Conservation (phyloP, 2,888 invertebrate genomes). For the Caenorhabditis sinica region DNA sequence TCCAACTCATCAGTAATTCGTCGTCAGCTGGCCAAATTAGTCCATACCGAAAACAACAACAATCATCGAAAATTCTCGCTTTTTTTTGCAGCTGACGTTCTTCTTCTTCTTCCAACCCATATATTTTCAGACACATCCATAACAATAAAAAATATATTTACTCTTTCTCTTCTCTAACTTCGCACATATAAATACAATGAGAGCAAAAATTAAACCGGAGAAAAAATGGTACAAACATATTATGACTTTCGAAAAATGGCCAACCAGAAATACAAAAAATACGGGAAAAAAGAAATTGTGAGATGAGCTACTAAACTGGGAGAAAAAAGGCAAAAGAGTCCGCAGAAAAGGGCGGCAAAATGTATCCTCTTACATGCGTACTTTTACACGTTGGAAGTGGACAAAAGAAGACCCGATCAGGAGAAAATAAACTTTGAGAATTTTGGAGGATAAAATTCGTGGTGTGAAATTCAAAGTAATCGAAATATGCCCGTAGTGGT, state of each 20-base stretch:
- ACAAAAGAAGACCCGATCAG: constrained; percentile 51
- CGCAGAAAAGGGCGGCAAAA: constrained; percentile 56
- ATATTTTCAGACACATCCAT: constrained; percentile 42
- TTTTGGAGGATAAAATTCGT: constrained; percentile 1
- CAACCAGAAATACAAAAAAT: constrained; percentile 32
- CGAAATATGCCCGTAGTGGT: constrained; percentile 39
- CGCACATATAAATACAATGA: constrained; percentile 45
- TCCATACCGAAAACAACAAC: constrained; percentile 56
- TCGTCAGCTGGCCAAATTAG: constrained; percentile 49
- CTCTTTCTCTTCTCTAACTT: constrained; percentile 38
- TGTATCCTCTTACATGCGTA: constrained; percentile 62
- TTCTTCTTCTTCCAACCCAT: constrained; percentile 23
- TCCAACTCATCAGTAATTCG: constrained; percentile 42
- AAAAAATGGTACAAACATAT: constrained; percentile 32
- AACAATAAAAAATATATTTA: constrained; percentile 49
- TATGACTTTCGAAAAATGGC: constrained; percentile 7
- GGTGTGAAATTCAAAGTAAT: constrained; percentile 34
- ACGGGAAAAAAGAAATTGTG: constrained; percentile 2
- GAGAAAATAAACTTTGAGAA: constrained; percentile 36
- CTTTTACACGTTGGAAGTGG: constrained; percentile 58
- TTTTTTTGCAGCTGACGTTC: constrained; percentile 46
- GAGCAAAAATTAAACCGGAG: constrained; percentile 2
- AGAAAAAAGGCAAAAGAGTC: constrained; percentile 14
- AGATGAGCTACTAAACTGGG: constrained; percentile 53
- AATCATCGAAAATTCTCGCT: constrained; percentile 53